These are phyloP conservation scores for Erinaceus europaeus DNA, from an alignment of 2,113 vertebrate species.

Conservation along the genomic window DNA sequence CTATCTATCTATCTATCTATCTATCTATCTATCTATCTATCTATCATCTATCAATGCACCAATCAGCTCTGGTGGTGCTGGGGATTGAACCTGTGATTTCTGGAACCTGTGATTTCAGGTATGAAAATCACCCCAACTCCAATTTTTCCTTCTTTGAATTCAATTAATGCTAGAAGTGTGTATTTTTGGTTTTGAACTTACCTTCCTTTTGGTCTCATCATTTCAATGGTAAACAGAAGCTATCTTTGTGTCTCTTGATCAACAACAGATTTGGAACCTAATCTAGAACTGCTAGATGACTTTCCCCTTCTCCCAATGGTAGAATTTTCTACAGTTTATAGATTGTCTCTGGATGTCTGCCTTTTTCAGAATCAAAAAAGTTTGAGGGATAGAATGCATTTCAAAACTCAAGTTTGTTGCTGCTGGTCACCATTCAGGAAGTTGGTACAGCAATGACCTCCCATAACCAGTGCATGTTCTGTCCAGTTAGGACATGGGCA, in stretches of 20 bases:
- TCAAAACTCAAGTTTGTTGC: neutral
- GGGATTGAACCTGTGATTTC: too few relatives aligned
- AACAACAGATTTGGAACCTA: too few relatives aligned
- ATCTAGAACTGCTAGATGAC: too few relatives aligned
- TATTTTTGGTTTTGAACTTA: neutral
- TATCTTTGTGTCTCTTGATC: neutral
- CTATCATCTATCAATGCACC: too few relatives aligned
- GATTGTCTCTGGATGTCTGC: neutral
- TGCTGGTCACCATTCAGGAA: neutral
- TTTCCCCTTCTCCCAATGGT: neutral
- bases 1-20: too few relatives aligned
- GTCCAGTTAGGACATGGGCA: fast-evolving
- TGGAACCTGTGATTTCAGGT: too few relatives aligned
- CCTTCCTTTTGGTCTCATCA: neutral
- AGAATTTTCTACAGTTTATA: neutral
- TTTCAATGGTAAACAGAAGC: neutral
- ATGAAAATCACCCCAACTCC: too few relatives aligned
- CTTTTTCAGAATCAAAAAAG: neutral
- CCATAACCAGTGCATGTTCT: neutral
- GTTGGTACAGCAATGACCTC: neutral
- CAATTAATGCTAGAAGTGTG: neutral
- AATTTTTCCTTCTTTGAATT: neutral
- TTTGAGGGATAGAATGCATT: neutral
- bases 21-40: too few relatives aligned
- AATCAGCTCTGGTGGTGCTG: too few relatives aligned